These are phyloP conservation scores for Habroteleia sp. DNA, from an alignment of 2,888 invertebrate genomes.

Conservation along the genomic window DNA sequence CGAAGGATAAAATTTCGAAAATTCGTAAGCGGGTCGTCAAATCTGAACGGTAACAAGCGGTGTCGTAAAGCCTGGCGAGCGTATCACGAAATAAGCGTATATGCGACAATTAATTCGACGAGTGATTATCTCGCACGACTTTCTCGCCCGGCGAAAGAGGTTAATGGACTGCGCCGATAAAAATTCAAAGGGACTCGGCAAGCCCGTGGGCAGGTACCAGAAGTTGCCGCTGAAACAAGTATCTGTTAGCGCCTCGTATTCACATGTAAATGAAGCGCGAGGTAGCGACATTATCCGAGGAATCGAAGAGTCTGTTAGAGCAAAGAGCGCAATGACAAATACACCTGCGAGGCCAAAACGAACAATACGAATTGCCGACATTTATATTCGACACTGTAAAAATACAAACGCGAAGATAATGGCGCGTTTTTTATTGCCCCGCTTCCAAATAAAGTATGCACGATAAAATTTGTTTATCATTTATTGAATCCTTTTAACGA, in stretches of 20 bases:
- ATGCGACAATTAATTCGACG: slow-evolving; percentile 61
- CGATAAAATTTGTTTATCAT: slow-evolving; percentile 49
- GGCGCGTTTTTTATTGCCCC: slow-evolving; percentile 6
- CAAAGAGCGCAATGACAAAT: slow-evolving; percentile 57
- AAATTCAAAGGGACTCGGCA: slow-evolving; percentile 61
- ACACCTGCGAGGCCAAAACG: slow-evolving; percentile 50
- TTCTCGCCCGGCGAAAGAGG: slow-evolving; percentile 64
- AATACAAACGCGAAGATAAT: slow-evolving; percentile 21
- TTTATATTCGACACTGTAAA: slow-evolving; percentile 31
- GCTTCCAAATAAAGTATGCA: slow-evolving; percentile 12
- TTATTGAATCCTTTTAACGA: slow-evolving; percentile 50
- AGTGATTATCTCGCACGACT: slow-evolving; percentile 60
- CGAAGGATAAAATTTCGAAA: slow-evolving; percentile 1
- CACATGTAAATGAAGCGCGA: slow-evolving; percentile 77
- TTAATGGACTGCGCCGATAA: slow-evolving; percentile 69
- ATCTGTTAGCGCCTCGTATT: slow-evolving; percentile 78
- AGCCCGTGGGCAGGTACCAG: slow-evolving; percentile 61
- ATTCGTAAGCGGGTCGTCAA: slow-evolving; percentile 23
- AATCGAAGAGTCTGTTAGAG: slow-evolving; percentile 60
- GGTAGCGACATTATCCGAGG: slow-evolving; percentile 65
- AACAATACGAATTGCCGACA: slow-evolving; percentile 7
- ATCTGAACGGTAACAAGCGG: slow-evolving; percentile 50
- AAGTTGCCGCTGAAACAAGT: slow-evolving; percentile 72
- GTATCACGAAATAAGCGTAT: slow-evolving; percentile 56
- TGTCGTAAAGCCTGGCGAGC: slow-evolving; percentile 35